Evolutionary conservation across 2,797 vertebrate genomes (phyloP), one percentile per base, ranked within the genome.

Genomic region (Mallotus villosus): DNA sequence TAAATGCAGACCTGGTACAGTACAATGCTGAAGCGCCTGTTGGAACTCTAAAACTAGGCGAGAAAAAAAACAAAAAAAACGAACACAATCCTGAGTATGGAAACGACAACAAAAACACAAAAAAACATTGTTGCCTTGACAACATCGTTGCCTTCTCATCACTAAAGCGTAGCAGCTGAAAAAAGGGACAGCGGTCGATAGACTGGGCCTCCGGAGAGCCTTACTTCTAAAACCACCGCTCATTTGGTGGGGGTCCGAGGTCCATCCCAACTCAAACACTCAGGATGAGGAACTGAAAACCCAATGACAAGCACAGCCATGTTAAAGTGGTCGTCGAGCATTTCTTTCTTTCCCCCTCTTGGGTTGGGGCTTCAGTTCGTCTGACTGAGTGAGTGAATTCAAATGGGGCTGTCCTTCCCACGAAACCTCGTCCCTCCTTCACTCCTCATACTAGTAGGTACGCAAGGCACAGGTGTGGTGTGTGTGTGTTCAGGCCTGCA

Each of bases 381-480:
- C 59, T 60, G 5, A 12, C 22, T 12, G 21, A 60, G 57, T 21
- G 57, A 8, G 62, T 22, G 29, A 29, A 1, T 53, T 53, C 4
- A 17, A 5, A 68, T 29, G 60, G 57, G 75, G 57, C 67, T 71
- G 68, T 68, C 37, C 68, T 53, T 64, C 55, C 49, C 41, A 11
- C 4, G 17, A n/a, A 2, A 60, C 61, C 22, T n/a, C 68, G 74
- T 82, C 78, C 76, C 81, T 86, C 86, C 76, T 61, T 73, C 61
- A 65, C 74, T 67, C 79, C 81, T 77, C 72, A 81, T 78, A 81
- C 84, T 67, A 81, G 77, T 75, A 74, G 70, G 71, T 87, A 67
- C 84, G 77, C 90, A 96, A 95, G 93, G 93, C 93, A 94, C 91
- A 85, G 64, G 67, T 79, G 82, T 68, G 64, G 67, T 79, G 82